Percentiles rank a stretch among this genome's conserved stretches.
Evolutionary conservation across 2,888 invertebrate species (phyloP).

Genomic region (Terebella lapidaria): DNA sequence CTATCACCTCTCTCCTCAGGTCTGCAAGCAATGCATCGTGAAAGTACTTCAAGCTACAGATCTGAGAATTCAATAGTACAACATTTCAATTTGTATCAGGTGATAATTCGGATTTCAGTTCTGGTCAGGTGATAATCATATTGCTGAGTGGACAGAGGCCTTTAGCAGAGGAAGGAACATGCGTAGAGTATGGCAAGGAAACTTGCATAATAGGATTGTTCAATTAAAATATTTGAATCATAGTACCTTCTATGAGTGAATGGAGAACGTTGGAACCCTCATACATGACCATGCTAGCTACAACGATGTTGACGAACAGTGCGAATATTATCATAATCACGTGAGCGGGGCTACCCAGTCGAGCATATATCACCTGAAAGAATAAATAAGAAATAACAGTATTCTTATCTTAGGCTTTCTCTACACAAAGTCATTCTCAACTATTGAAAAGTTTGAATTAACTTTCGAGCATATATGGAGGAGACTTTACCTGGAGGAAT

Average conservation of each 20-base stretch:
- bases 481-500: slow-evolving; percentile 23
- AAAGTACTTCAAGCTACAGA: too few relatives aligned
- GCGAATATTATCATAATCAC: slow-evolving; percentile 25
- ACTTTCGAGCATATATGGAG: background rate
- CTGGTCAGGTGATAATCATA: background rate
- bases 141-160: too few relatives aligned
- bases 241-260: slow-evolving; percentile 14
- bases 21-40: slow-evolving; percentile 7
- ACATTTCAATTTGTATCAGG: too few relatives aligned
- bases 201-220: too few relatives aligned
- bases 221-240: background rate
- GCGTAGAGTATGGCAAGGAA: too few relatives aligned
- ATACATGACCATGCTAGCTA: slow-evolving; percentile 22
- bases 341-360: slow-evolving; percentile 23
- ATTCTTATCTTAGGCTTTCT: too few relatives aligned
- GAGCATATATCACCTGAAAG: slow-evolving; percentile 23
- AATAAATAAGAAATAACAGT: background rate
- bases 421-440: too few relatives aligned
- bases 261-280: slow-evolving; percentile 22
- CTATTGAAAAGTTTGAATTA: too few relatives aligned
- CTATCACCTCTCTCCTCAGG: slow-evolving; percentile 17
- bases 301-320: slow-evolving; percentile 23
- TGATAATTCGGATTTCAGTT: too few relatives aligned
- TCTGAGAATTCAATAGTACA: too few relatives aligned
- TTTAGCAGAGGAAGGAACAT: too few relatives aligned